Percentiles rank a stretch among this genome's conserved stretches.
phyloP scores from a whole-genome alignment of 2,113 vertebrate species.

The Mormoops blainvillei region DNA sequence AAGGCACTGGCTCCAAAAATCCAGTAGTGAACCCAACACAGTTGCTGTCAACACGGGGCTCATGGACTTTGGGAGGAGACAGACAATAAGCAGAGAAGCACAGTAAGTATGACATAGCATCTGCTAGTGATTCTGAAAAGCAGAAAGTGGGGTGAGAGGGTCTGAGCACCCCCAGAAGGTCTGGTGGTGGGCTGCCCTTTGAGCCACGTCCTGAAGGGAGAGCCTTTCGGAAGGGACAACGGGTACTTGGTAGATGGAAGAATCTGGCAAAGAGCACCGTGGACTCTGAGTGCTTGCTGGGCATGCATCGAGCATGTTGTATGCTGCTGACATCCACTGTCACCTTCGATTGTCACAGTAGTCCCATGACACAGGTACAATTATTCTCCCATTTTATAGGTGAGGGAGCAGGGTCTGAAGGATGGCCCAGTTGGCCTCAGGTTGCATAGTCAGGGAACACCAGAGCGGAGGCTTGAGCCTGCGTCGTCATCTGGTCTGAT shows the following conservation, averaged over 20 bases:
- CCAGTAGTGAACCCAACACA: background rate
- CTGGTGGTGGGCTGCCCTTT: background rate
- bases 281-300: background rate
- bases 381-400: background rate
- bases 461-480: background rate
- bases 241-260: background rate
- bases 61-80: background rate
- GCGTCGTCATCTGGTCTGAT: background rate
- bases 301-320: background rate
- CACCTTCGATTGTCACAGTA: background rate
- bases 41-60: background rate
- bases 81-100: background rate
- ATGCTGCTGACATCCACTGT: rapidly evolving
- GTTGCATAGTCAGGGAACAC: background rate
- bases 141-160: background rate
- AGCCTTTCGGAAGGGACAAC: background rate
- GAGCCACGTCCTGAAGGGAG: background rate
- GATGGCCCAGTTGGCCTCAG: background rate
- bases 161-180: background rate
- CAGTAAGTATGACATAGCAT: background rate
- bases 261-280: background rate
- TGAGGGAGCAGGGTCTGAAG: background rate
- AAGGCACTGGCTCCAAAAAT: background rate
- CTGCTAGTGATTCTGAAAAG: background rate
- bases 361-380: background rate